Evolutionary conservation across 1,140 invertebrate species (phyloP), one percentile per base, ranked within the genome.

Genomic region (Diachasmimorpha longicaudata): DNA sequence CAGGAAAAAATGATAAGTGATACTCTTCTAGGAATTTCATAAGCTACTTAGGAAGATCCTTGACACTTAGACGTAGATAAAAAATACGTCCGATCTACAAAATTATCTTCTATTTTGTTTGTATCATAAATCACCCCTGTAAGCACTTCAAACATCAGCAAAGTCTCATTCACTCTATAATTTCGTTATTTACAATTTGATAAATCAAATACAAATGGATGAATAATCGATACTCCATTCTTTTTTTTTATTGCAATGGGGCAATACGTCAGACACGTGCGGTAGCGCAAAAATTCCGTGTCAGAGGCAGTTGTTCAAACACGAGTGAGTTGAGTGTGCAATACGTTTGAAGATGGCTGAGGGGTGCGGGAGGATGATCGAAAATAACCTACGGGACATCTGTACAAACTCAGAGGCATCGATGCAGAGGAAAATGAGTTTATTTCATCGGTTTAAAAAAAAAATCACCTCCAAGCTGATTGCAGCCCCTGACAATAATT

Each of bases 351-450:
- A 4, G 23, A 58, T 58, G 52, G 19, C 8, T 19, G n/a, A 10
- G 52, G 16, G 52, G 19, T 19, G 58, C 5, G 23, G 58, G 58
- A 19, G 58, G 6, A 4, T 14, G 58, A 63, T 63, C 58, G 23
- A 63, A 63, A 63, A 63, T 63, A 63, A 63, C 58, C 48, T 55
- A 16, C 19, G 58, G 58, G 23, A 63, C 58, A 63, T 63, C 58
- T 63, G 58, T 63, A 63, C 58, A 63, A 63, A 63, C 58, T 63
- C 10, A 9, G 14, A 23, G 58, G 19, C 11, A 63, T 63, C 58
- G 58, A 25, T 23, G 58, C 23, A 25, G 58, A 63, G 58, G 9
- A 63, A 63, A 63, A 8, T 63, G 4, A 23, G 58, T 31, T 63
- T 14, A 63, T 63, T 23, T 63, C 58, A 19, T 25, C 58, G 9